Evolutionary conservation across 2,888 invertebrate species (phyloP).

Genomic region (Lasioglossum morio): DNA sequence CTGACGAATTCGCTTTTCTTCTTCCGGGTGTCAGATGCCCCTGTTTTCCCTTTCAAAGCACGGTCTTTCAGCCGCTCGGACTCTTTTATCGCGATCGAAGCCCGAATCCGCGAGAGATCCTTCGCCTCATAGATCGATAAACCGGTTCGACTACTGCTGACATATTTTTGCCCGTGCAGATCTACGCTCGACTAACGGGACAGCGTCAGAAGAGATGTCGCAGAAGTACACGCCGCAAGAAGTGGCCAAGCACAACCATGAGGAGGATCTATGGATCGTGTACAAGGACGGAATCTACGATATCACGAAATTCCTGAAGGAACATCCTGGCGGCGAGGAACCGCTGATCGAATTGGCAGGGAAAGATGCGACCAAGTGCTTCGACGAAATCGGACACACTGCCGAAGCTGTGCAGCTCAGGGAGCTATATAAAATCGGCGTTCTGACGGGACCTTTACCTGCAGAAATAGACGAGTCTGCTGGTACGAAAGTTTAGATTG

Average conservation of each 20-base stretch:
- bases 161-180: neutral
- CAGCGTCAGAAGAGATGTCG: slow-evolving; percentile 56
- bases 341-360: slow-evolving; percentile 87
- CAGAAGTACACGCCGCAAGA: slow-evolving; percentile 82
- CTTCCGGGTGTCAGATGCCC: slow-evolving; percentile 16
- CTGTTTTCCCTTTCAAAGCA: slow-evolving; percentile 52
- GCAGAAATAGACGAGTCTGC: accelerated
- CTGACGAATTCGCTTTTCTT: neutral
- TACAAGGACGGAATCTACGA: slow-evolving; percentile 87
- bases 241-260: slow-evolving; percentile 85
- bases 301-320: slow-evolving; percentile 86
- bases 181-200: neutral
- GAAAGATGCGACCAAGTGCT: slow-evolving; percentile 87
- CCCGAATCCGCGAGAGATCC: neutral
- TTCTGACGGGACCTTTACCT: neutral
- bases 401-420: slow-evolving; percentile 88
- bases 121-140: neutral
- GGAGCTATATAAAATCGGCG: slow-evolving; percentile 87
- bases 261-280: slow-evolving; percentile 85
- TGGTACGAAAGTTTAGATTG: neutral
- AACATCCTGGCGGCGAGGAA: slow-evolving; percentile 88
- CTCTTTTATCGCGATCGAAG: slow-evolving; percentile 25
- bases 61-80: too few species aligned
- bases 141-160: neutral
- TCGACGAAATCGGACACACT: slow-evolving; percentile 90